Evolutionary conservation across 2,113 vertebrate species (phyloP).

Genomic region (Alaudala cheleensis): DNA sequence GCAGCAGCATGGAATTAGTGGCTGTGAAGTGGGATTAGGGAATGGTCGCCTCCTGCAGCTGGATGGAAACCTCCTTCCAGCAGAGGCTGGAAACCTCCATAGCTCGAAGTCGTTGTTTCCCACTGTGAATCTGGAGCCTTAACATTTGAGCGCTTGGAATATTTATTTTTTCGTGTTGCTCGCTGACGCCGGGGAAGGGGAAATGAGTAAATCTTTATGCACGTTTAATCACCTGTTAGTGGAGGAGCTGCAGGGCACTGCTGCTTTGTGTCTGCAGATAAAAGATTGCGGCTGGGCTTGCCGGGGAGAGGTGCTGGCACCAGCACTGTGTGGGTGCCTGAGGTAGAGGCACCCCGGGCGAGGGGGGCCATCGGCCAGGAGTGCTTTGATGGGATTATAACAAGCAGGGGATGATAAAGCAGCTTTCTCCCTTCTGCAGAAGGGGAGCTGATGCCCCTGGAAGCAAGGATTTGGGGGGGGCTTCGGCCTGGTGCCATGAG

Average conservation of each 20-base stretch:
- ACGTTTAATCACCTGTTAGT: constrained; percentile 45
- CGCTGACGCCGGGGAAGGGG: constrained; percentile 23
- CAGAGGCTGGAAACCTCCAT: background rate
- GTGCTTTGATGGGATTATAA: background rate
- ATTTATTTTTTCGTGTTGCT: constrained; percentile 52
- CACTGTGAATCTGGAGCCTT: background rate
- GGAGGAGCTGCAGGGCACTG: constrained; percentile 34
- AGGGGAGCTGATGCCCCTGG: background rate
- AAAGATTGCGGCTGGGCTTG: background rate
- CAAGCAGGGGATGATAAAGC: background rate
- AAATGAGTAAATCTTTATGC: constrained; percentile 57
- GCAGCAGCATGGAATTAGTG: accelerated
- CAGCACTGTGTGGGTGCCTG: background rate
- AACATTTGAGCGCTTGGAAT: background rate
- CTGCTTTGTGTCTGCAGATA: constrained; percentile 1
- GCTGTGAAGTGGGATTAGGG: background rate
- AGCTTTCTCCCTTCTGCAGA: background rate
- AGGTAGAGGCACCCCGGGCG: accelerated
- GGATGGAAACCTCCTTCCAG: background rate
- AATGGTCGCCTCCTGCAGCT: background rate
- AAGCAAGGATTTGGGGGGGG: background rate
- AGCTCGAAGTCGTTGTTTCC: background rate
- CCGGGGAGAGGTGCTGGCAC: background rate
- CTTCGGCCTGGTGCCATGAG: accelerated
- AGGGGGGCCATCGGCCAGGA: background rate